Base-by-base conservation (phyloP, 2,113 vertebrate species). In the Solea senegalensis region DNA sequence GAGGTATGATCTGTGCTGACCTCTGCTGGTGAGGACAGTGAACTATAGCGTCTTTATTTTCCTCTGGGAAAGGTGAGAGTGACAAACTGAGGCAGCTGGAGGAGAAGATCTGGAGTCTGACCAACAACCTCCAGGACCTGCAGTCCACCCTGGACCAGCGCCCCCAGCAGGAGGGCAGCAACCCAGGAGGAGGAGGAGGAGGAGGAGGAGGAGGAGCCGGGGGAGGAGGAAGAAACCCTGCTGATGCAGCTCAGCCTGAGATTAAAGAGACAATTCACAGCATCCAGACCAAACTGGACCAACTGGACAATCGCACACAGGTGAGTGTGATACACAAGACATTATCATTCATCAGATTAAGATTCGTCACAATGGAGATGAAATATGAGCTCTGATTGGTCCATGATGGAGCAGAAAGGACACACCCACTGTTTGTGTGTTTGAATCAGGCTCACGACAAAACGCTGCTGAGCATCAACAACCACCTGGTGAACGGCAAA, bases 231-330 rank as follows among this genome's bases (percentile, higher is more conserved):
- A 92, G 91, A 76, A 93, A 93, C 58, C 96, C 94, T 0, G 94
- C 93, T 0, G 96, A 96, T 0, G 94, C 95, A 0, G 94, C 95
- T 34, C 94, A 94, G 8, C 95, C 96, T 0, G 95, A 95, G 5
- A 94, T 98, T 74, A 95, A 95, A 10, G 95, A 97, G 70, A 96
- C 93, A 0, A 95, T 98, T 71, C 92, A 88, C 45, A 95, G 92
- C 76, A 95, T 98, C 51, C 96, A 97, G 90, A 93, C 91, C 70
- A 96, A 95, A 75, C 91, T 98, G 78, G 95, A 96, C 84, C 95
- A 95, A 66, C 90, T 98, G 56, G 96, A 98, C 76, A 95, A 92
- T 77, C 94, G 95, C 0, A 94, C 97, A 26, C 93, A 91, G 89
- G 90, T 87, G 41, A 45, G 44, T 45, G 7, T 44, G 43, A 44